These are phyloP conservation scores for Rallus crepitans DNA, from an alignment of 2,797 vertebrate species.

Conservation along the genomic window DNA sequence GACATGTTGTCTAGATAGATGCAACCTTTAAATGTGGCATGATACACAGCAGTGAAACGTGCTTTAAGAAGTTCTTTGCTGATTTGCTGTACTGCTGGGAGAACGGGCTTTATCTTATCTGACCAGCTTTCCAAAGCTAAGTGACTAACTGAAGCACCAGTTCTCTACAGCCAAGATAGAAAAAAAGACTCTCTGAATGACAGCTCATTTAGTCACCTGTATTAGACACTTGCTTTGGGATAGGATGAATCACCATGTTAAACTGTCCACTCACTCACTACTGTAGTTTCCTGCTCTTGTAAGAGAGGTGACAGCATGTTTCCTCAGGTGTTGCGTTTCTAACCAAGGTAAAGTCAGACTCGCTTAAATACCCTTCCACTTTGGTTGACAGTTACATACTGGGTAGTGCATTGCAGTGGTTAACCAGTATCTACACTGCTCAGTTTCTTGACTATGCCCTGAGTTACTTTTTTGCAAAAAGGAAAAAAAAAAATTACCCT, in stretches of 20 bases:
- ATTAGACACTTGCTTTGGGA: background rate
- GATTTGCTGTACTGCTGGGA: background rate
- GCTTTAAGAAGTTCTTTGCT: background rate
- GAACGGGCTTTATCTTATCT: background rate
- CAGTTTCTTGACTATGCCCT: background rate
- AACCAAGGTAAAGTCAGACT: background rate
- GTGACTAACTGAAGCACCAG: background rate
- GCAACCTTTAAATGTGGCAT: background rate
- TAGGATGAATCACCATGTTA: background rate
- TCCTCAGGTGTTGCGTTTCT: background rate
- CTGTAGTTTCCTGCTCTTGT: background rate
- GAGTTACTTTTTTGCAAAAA: background rate
- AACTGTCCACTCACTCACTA: background rate
- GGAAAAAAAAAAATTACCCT: background rate
- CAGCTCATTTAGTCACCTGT: background rate
- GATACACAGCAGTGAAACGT: background rate
- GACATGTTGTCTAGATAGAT: background rate
- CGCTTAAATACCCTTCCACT: background rate
- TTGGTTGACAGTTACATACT: background rate
- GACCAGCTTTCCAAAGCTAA: background rate
- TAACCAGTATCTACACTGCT: background rate
- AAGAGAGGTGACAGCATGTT: background rate
- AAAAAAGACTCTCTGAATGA: background rate
- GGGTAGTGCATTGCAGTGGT: background rate
- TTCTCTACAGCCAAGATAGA: background rate